Conservation (phyloP, 2,797 vertebrate species). For the Macrochelys suwanniensis region DNA sequence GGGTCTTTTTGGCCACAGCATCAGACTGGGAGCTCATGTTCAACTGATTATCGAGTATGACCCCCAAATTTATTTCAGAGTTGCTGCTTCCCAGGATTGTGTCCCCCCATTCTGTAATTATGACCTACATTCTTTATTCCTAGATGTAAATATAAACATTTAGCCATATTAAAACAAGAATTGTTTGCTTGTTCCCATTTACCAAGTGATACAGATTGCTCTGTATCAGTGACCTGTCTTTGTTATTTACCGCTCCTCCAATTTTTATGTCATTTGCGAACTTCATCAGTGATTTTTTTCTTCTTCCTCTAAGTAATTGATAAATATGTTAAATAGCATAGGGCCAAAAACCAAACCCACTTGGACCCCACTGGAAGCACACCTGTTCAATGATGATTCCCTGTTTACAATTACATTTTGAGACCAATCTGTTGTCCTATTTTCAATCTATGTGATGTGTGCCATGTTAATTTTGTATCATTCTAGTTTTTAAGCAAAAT, state of each 20-base stretch:
- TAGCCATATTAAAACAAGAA: neutral
- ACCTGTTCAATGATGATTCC: neutral
- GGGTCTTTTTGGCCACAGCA: neutral
- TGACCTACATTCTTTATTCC: neutral
- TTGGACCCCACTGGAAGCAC: neutral
- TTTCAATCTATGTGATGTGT: neutral
- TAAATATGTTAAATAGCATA: neutral
- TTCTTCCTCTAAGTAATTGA: neutral
- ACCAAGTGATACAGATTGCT: neutral
- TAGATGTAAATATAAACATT: neutral
- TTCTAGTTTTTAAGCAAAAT: neutral
- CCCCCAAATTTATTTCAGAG: neutral
- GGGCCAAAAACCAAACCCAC: neutral
- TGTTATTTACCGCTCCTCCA: neutral
- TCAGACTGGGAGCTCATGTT: neutral
- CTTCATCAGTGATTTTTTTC: neutral
- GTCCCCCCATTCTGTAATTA: neutral
- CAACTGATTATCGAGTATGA: neutral
- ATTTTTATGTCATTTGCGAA: neutral
- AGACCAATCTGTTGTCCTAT: neutral
- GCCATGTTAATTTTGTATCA: neutral
- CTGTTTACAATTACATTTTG: neutral
- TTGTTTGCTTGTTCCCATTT: neutral
- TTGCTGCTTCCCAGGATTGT: neutral
- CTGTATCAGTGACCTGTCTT: neutral